These are phyloP conservation scores for Eumerus sabulonum DNA, from an alignment of 2,888 invertebrate species.

Conservation along the genomic window DNA sequence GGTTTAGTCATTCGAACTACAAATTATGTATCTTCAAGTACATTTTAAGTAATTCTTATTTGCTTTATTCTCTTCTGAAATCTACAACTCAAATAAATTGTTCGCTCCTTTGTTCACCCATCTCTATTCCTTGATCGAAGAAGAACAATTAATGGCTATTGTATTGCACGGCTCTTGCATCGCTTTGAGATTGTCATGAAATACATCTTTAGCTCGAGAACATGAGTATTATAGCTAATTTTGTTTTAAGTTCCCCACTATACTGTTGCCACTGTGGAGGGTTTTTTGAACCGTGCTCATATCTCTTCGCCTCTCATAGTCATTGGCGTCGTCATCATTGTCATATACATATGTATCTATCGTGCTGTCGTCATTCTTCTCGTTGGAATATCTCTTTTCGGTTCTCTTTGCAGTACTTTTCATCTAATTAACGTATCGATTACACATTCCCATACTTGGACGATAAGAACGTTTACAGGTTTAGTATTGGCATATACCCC, in stretches of 20 bases:
- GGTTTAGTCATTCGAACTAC: too few relatives aligned
- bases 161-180: neutral
- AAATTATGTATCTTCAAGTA: too few relatives aligned
- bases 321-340: neutral
- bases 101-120: too few relatives aligned
- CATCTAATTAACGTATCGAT: conserved; percentile 64
- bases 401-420: conserved; percentile 22
- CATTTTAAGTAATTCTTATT: too few relatives aligned
- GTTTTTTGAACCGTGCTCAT: conserved; percentile 51
- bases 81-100: too few relatives aligned
- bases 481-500: neutral
- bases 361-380: too few relatives aligned
- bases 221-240: conserved; percentile 4
- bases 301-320: conserved; percentile 18
- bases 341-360: too few relatives aligned
- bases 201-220: neutral
- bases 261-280: neutral
- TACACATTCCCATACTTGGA: conserved; percentile 46
- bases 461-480: conserved; percentile 43
- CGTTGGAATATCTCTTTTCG: too few relatives aligned
- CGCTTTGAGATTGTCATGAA: neutral
- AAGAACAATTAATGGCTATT: too few relatives aligned
- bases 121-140: too few relatives aligned
- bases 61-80: too few relatives aligned
- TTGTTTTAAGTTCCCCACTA: too few relatives aligned